Conservation (phyloP, 2,797 vertebrate species). For the Crypturellus tataupa region DNA sequence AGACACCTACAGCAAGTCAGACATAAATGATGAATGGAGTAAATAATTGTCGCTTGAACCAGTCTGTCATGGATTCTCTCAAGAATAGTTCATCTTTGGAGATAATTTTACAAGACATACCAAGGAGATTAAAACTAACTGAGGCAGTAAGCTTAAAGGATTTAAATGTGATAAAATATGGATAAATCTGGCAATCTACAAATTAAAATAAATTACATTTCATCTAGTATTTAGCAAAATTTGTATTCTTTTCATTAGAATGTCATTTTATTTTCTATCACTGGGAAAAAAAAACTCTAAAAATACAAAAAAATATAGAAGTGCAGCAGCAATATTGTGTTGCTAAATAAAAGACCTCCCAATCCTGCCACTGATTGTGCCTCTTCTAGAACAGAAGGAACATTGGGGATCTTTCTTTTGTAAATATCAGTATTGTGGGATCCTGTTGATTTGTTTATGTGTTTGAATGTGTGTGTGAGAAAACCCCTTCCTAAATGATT, state of each 20-base stretch:
- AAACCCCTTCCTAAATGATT: not conserved
- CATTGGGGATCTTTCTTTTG: not conserved
- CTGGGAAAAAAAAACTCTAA: not conserved
- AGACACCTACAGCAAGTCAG: not conserved
- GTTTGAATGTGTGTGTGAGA: not conserved
- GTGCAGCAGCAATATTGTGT: accelerated
- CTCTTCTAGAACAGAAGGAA: not conserved
- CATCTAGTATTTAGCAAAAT: too few species aligned
- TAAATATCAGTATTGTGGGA: not conserved
- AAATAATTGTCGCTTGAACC: not conserved
- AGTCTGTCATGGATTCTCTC: not conserved
- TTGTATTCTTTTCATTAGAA: too few species aligned
- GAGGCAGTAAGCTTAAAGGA: not conserved
- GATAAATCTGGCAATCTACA: not conserved
- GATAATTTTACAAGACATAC: not conserved
- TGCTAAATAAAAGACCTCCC: not conserved
- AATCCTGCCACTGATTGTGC: not conserved
- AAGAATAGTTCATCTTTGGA: not conserved
- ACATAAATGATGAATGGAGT: not conserved
- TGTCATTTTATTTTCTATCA: not conserved
- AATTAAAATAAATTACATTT: not conserved
- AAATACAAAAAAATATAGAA: not conserved
- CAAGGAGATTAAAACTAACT: slow-evolving; percentile 39
- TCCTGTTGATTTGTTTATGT: not conserved
- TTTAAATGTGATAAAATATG: slow-evolving; percentile 36